Evolutionary conservation across 2,113 vertebrate genomes (phyloP).

Genomic region (Chaetops frenatus): DNA sequence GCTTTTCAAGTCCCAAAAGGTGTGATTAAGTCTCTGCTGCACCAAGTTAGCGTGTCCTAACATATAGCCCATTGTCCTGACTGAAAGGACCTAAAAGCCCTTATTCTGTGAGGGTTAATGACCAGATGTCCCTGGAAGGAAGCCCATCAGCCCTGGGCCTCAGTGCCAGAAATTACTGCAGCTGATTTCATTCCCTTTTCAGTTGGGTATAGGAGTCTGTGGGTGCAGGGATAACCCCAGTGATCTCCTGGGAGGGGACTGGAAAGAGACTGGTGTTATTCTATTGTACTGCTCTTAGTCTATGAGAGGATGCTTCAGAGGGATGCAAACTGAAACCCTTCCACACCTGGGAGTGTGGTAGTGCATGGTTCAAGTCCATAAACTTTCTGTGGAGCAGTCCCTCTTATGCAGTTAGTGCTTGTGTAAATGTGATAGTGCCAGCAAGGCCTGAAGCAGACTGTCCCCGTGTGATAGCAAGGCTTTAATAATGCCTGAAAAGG

Average conservation of each 20-base stretch:
- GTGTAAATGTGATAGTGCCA: neutral
- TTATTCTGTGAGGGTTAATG: constrained; percentile 33
- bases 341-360: neutral
- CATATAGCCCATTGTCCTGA: constrained; percentile 14
- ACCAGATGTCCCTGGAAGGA: constrained; percentile 52
- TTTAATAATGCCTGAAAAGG: neutral
- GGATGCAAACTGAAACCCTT: neutral
- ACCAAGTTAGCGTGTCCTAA: neutral
- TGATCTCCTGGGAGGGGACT: neutral
- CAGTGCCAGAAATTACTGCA: neutral
- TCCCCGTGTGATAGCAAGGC: neutral
- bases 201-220: neutral
- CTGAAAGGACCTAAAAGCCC: constrained; percentile 32
- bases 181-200: neutral
- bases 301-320: neutral
- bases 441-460: neutral
- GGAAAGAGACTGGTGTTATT: neutral
- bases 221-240: neutral
- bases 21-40: constrained; percentile 49
- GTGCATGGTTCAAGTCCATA: neutral
- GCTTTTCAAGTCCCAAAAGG: constrained; percentile 53
- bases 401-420: neutral
- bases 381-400: neutral
- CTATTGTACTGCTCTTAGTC: neutral
- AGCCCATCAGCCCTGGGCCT: neutral